phyloP scores from a whole-genome alignment of 2,888 invertebrate genomes.

The Machimus rusticus region DNA sequence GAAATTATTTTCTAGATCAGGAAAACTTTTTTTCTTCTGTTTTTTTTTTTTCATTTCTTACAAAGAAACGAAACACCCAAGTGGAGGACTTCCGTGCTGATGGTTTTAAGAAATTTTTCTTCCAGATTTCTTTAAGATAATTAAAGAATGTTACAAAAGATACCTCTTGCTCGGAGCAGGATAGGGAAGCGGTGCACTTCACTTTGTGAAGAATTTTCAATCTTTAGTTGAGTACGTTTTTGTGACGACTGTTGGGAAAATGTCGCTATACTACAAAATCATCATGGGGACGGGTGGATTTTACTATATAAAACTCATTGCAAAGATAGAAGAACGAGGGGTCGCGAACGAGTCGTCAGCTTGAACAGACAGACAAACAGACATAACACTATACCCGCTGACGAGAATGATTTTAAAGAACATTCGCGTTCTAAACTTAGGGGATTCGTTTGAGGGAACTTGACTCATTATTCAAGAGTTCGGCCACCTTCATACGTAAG shows the following conservation, averaged over 20 bases:
- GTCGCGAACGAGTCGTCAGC: neutral
- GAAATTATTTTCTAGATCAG: constrained; percentile 22
- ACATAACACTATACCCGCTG: neutral
- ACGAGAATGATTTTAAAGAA: neutral
- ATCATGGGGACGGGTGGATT: neutral
- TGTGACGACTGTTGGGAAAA: constrained; percentile 7
- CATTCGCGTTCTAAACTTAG: neutral
- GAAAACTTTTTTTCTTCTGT: neutral
- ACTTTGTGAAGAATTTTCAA: constrained; percentile 20
- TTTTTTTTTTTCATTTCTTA: neutral
- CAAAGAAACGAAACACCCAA: neutral
- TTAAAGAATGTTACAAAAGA: constrained; percentile 26
- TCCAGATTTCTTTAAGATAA: constrained; percentile 21
- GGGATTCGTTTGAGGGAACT: neutral
- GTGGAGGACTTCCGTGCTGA: neutral
- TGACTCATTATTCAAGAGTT: neutral
- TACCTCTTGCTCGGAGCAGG: neutral
- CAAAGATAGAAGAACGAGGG: neutral
- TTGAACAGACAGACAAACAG: neutral
- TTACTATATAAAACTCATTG: neutral
- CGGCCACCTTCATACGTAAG: neutral
- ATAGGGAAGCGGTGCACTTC: neutral
- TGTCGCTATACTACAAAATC: neutral
- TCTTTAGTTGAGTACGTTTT: neutral
- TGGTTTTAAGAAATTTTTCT: constrained; percentile 29